Conservation (phyloP, 2,888 invertebrate species). For the Pimpla rufipes region DNA sequence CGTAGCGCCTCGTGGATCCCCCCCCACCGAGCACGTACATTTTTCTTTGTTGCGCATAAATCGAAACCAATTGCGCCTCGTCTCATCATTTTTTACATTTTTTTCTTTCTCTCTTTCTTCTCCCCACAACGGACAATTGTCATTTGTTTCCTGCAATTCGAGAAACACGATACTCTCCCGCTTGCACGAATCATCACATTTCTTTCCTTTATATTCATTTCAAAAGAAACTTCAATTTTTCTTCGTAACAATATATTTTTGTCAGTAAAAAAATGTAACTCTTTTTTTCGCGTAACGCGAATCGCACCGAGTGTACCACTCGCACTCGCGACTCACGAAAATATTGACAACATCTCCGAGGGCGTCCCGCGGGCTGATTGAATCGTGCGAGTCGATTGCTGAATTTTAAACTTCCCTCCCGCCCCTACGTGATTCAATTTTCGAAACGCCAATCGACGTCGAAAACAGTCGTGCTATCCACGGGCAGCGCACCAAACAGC, state of each 20-base stretch:
- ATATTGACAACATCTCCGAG: conserved; percentile 55
- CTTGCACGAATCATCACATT: no score
- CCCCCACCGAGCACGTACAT: not conserved
- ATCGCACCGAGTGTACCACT: conserved; percentile 5
- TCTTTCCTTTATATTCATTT: no score
- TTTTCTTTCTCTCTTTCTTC: no score
- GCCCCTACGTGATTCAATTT: not conserved
- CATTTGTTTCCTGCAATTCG: no score
- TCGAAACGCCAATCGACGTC: not conserved
- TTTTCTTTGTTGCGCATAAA: not conserved
- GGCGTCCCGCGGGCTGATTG: conserved; percentile 52
- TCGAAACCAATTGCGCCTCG: no score
- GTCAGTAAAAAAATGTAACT: not conserved
- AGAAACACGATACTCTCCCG: no score
- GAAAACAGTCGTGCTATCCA: conserved; percentile 23
- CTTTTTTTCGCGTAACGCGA: not conserved
- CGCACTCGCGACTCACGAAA: not conserved
- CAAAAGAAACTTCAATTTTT: no score
- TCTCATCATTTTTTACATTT: no score
- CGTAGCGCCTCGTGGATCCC: not conserved
- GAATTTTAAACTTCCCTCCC: conserved; percentile 8
- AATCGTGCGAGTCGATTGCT: conserved; percentile 42
- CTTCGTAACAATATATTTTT: no score
- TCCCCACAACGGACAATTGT: no score
- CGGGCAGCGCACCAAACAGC: conserved; percentile 75